Base-by-base conservation (phyloP, 2,797 vertebrate species). In the Fistularia tabacaria region DNA sequence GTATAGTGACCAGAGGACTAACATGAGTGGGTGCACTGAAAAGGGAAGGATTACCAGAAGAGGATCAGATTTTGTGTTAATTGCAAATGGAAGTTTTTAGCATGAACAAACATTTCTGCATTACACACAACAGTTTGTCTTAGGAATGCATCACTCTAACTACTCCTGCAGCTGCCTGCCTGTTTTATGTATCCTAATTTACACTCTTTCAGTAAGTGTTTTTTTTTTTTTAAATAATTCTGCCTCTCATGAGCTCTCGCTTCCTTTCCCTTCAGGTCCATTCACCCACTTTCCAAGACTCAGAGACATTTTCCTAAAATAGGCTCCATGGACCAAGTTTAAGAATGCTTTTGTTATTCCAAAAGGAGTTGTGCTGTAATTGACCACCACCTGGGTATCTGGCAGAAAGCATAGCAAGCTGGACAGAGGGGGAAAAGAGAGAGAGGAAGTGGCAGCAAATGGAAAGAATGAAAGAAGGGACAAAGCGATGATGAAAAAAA, bases 311-410 rank as follows among this genome's bases (percentile, higher is more conserved):
- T 73, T 74, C 73, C 76, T 57, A 79, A 83, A 87, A 84, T 72
- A 78, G 79, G 51, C 61, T 55, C 50, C 67, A 57, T 72, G 64
- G 69, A 80, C 69, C 69, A 76, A 67, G 73, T 80, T 71, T 79
- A 82, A 80, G 74, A 80, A 82, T 74, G 69, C 65, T 79, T 83
- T 87, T 84, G 78, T 87, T 83, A 83, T 85, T 84, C 70, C 77
- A 82, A 67, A 76, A 76, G 62, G 66, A 83, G 74, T 77, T 79
- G 69, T 80, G 81, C 69, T 76, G 82, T 83, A 88, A 86, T 84
- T 85, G 82, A 80, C 77, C 72, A 80, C 82, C 85, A 87, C 84
- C 85, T 89, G 82, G 85, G 81, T 83, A 81, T 81, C 79, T 88
- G 87, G 82, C 78, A 86, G 75, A 66, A 81, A 79, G 73, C 74